These are phyloP conservation scores for Branchipolynoe longqiensis DNA, from an alignment of 2,888 invertebrate genomes.

Conservation along the genomic window DNA sequence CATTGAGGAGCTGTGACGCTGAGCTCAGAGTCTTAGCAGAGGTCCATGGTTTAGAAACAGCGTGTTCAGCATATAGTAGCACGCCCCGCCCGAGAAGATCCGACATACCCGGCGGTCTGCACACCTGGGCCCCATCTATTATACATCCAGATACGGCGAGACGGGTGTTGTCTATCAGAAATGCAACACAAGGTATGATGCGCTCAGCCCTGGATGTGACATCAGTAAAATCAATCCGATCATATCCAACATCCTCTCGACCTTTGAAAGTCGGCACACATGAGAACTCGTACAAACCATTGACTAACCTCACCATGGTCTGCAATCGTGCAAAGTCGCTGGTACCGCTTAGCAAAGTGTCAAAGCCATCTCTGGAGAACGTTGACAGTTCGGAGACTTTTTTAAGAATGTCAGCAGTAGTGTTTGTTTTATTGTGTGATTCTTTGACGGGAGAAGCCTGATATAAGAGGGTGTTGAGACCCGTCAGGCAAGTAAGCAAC, in stretches of 20 bases:
- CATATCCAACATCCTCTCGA: neutral
- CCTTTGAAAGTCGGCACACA: neutral
- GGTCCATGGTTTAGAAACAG: conserved; percentile 8
- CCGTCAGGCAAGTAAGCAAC: no score
- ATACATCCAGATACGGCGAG: no score
- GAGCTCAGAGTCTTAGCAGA: neutral
- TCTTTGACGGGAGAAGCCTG: no score
- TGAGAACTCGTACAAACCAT: neutral
- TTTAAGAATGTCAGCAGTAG: no score
- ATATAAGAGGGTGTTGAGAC: no score
- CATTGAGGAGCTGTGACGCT: neutral
- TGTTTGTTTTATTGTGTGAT: no score
- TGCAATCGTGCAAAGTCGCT: neutral
- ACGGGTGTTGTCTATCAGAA: neutral
- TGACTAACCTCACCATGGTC: neutral
- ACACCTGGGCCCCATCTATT: neutral
- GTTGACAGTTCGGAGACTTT: neutral
- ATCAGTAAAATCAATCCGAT: neutral
- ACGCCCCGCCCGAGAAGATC: neutral
- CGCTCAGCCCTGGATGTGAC: neutral
- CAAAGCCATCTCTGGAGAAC: neutral
- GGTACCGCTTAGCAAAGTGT: neutral
- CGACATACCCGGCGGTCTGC: neutral
- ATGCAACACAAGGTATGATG: neutral
- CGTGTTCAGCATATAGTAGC: neutral